Conservation (phyloP, 1,140 invertebrate genomes). For the Oryctes rhinoceros region DNA sequence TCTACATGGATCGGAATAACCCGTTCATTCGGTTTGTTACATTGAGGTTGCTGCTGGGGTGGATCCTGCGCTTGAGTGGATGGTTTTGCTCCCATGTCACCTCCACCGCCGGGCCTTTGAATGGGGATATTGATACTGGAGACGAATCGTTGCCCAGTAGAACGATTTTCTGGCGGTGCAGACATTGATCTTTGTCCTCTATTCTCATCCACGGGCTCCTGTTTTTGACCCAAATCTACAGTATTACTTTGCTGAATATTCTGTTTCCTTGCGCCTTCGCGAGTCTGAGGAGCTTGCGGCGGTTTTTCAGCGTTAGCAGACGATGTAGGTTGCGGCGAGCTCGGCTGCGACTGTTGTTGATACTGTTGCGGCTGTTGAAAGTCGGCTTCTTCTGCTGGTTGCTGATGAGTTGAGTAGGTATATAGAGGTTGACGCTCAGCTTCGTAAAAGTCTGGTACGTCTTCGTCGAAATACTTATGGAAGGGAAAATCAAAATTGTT, state of each 20-base stretch:
- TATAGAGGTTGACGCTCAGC: slow-evolving; percentile 49
- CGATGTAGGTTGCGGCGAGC: slow-evolving; percentile 44
- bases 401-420: slow-evolving; percentile 53
- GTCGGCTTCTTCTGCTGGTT: slow-evolving; percentile 36
- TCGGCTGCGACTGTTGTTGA: slow-evolving; percentile 51
- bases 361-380: slow-evolving; percentile 40
- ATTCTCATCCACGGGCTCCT: slow-evolving; percentile 66
- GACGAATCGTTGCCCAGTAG: slow-evolving; percentile 61
- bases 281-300: slow-evolving; percentile 52
- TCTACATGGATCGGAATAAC: slow-evolving; percentile 90
- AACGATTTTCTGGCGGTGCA: slow-evolving; percentile 68
- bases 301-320: slow-evolving; percentile 45
- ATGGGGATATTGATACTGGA: slow-evolving; percentile 69
- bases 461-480: slow-evolving; percentile 63
- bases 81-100: slow-evolving; percentile 45
- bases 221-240: slow-evolving; percentile 77
- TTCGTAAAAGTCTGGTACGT: slow-evolving; percentile 65
- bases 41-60: slow-evolving; percentile 54
- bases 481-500: slow-evolving; percentile 65
- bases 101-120: slow-evolving; percentile 47
- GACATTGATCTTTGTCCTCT: slow-evolving; percentile 74
- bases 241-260: slow-evolving; percentile 76
- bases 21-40: slow-evolving; percentile 67
- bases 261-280: slow-evolving; percentile 49
- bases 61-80: slow-evolving; percentile 53